Evolutionary conservation across 2,888 invertebrate species (phyloP), one percentile per base, ranked within the genome.

Genomic region (Folsomia manolachei): DNA sequence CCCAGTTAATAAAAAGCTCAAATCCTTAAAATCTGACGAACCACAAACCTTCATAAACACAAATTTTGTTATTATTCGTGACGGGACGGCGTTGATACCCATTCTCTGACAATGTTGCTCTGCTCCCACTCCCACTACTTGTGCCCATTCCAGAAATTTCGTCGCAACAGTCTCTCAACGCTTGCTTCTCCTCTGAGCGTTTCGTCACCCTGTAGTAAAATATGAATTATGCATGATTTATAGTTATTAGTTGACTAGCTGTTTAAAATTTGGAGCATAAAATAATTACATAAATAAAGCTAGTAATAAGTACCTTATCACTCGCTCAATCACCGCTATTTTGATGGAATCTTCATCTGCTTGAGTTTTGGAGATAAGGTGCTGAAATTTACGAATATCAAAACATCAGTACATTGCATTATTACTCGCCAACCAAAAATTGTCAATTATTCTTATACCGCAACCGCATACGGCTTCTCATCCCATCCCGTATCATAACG

Each of bases 401-500:
- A 26, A 26, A n/a, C n/a, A n/a, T n/a, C n/a, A n/a, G n/a, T n/a
- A n/a, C n/a, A n/a, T 56, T 25, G 1, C 4, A 67, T 65, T 24
- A 4, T 39, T 23, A 56, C n/a, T 56, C n/a, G 9, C n/a, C 25
- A 21, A 53, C 25, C 21, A 67, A 51, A 53, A 9, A 51, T n/a
- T 23, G 11, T n/a, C n/a, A n/a, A n/a, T n/a, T n/a, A n/a, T n/a
- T n/a, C n/a, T 52, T 52, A 23, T 24, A 78, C 78, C 71, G 72
- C 74, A 25, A 78, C 71, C 9, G 78, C 75, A 18, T 75, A 68
- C 18, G 78, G 76, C 1, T 27, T 25, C 52, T 70, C 71, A 70
- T 80, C 80, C 80, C 80, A 80, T 23, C 78, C 78, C 9, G 72
- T 79, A 2, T 80, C 75, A 69, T 80, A 80, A 24, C 52, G 53